Base-by-base conservation (phyloP, 2,113 vertebrate species). In the Cichladusa arquata region DNA sequence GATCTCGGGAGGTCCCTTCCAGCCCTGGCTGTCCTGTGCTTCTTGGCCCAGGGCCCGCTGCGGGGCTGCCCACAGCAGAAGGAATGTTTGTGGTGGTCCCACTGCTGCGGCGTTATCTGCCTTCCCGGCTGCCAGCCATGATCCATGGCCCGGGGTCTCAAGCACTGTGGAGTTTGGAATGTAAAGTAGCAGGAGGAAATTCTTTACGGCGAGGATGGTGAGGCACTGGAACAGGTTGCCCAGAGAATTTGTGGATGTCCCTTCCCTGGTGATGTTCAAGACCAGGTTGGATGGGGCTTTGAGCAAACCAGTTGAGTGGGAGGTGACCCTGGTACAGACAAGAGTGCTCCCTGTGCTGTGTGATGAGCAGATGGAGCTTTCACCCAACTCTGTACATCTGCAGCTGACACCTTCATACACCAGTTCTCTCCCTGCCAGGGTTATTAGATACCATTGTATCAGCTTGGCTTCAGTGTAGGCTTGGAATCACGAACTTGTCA, bases 41-140 rank as follows among this genome's bases (percentile, higher is more conserved):
- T 40, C n/a, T 40, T 47, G 38, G 15, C 5, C n/a, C 47, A 16
- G 28, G 36, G 12, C 77, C 83, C 1, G 6, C 50, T 48, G 57
- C 11, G 5, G 31, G 26, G 50, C 50, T 73, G 69, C 60, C 44
- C 12, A 7, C 33, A 26, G 76, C 51, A 29, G 28, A 38, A 18
- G 53, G 45, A 22, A 23, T 2, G 31, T 20, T 24, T 8, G 88
- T 20, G 7, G 10, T 11, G 15, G 57, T 29, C 19, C 29, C 34
- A 0, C 12, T 20, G 9, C 12, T 4, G 34, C 0, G 3, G 1
- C 1, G 1, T 40, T 42, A 0, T 9, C 40, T 14, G 13, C 4
- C 20, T 11, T n/a, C 6, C 6, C 5, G 23, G 45, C 54, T 42
- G 20, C 29, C n/a, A 3, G 57, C 28, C 51, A 0, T 2, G 24